Evolutionary conservation across 2,113 vertebrate genomes (phyloP).

Genomic region (Carettochelys insculpta): DNA sequence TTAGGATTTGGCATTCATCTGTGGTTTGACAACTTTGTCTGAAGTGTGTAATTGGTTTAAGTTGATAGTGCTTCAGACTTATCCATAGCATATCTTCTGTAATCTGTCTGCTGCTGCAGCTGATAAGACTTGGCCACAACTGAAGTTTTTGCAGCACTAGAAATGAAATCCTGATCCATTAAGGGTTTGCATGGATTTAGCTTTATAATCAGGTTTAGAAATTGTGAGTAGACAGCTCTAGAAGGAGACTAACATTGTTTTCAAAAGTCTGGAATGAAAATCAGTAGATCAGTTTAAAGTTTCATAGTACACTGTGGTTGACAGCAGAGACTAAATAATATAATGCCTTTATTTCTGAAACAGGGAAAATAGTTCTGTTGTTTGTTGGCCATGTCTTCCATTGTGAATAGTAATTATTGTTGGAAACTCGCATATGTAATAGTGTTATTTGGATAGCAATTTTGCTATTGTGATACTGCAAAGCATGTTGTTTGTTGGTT

Average conservation of each 20-base stretch:
- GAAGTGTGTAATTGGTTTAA: slow-evolving; percentile 82
- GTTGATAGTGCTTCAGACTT: slow-evolving; percentile 61
- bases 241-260: slow-evolving; percentile 78
- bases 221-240: slow-evolving; percentile 84
- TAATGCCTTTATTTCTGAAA: not conserved
- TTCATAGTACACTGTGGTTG: not conserved
- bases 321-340: not conserved
- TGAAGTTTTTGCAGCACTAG: slow-evolving; percentile 75
- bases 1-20: slow-evolving; percentile 69
- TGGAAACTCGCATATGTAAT: not conserved
- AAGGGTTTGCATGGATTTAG: slow-evolving; percentile 86
- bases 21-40: slow-evolving; percentile 69
- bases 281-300: slow-evolving; percentile 32
- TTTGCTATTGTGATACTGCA: not conserved
- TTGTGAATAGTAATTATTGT: not conserved
- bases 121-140: slow-evolving; percentile 79
- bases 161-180: slow-evolving; percentile 88
- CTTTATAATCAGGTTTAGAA: slow-evolving; percentile 88
- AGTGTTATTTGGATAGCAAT: not conserved
- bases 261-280: slow-evolving; percentile 22
- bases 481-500: not conserved
- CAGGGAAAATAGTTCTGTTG: not conserved
- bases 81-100: slow-evolving; percentile 73
- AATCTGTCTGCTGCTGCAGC: slow-evolving; percentile 78
- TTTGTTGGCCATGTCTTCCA: slow-evolving; percentile 28